phyloP scores from a whole-genome alignment of 2,888 invertebrate genomes.

The Dolichomitus sp. region DNA sequence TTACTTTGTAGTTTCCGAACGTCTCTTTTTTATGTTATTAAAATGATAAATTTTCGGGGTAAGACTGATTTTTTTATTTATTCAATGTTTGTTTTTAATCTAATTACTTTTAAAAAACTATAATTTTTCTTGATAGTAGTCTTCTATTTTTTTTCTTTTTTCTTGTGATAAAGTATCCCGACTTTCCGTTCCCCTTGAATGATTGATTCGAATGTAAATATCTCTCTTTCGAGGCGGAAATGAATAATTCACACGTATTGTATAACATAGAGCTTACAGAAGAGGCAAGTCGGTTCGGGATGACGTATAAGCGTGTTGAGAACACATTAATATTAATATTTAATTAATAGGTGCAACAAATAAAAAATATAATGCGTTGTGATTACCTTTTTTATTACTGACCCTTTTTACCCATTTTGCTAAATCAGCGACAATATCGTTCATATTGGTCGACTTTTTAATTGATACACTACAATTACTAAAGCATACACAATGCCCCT shows the following conservation, averaged over 20 bases:
- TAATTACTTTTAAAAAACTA: not conserved
- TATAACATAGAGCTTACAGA: too few relatives aligned
- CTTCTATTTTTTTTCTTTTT: not conserved
- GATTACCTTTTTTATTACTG: not conserved
- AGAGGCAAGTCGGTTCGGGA: not conserved
- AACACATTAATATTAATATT: not conserved
- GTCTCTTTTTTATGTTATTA: too few relatives aligned
- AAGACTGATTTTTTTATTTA: too few relatives aligned
- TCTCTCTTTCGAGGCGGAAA: not conserved
- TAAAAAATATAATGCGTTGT: not conserved
- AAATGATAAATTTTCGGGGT: too few relatives aligned
- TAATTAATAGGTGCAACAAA: not conserved
- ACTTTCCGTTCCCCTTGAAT: not conserved
- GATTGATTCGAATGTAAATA: not conserved
- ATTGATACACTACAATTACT: not conserved
- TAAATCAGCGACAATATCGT: not conserved
- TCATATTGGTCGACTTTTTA: not conserved
- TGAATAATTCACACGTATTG: not conserved
- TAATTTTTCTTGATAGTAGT: too few relatives aligned
- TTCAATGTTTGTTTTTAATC: too few relatives aligned
- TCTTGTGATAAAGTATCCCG: not conserved
- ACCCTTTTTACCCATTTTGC: not conserved
- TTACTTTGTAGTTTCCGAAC: not conserved
- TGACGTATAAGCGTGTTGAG: not conserved
- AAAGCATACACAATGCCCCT: slow-evolving; percentile 6